A percentile compares a stretch with the other conserved stretches of the same genome.
Evolutionary conservation across 2,888 invertebrate species (phyloP).

Genomic region (Serripes groenlandicus): DNA sequence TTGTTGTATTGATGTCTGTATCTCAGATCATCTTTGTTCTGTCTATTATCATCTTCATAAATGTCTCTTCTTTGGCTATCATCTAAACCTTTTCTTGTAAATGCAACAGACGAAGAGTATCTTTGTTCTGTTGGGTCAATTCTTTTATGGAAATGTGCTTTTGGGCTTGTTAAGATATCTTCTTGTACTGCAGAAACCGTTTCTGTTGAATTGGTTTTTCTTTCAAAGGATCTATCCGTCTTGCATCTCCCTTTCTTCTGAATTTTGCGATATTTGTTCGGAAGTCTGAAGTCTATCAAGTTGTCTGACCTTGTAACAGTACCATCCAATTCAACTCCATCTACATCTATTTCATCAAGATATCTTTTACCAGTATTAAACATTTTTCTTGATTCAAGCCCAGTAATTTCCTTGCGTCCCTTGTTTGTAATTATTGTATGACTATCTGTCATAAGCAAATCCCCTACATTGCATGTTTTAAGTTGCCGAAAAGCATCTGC

Average conservation of each 20-base stretch:
- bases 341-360: not conserved
- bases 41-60: no score
- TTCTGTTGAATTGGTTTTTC: not conserved
- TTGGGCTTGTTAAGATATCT: not conserved
- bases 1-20: no score
- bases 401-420: not conserved
- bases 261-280: not conserved
- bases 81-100: no score
- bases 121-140: no score
- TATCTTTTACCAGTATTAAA: not conserved
- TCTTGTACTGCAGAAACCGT: not conserved
- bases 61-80: no score
- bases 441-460: slow-evolving; percentile 2
- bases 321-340: not conserved
- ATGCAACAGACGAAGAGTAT: no score
- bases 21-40: no score
- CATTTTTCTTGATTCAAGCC: not conserved
- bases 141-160: no score
- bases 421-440: no score
- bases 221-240: not conserved
- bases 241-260: not conserved
- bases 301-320: not conserved
- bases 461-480: slow-evolving; percentile 5
- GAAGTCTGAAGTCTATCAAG: not conserved
- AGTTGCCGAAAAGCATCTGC: slow-evolving; percentile 14